A percentile compares a stretch with the other conserved stretches of the same genome.
Conservation (phyloP, 2,113 vertebrate species). For the Patagioenas fasciata region DNA sequence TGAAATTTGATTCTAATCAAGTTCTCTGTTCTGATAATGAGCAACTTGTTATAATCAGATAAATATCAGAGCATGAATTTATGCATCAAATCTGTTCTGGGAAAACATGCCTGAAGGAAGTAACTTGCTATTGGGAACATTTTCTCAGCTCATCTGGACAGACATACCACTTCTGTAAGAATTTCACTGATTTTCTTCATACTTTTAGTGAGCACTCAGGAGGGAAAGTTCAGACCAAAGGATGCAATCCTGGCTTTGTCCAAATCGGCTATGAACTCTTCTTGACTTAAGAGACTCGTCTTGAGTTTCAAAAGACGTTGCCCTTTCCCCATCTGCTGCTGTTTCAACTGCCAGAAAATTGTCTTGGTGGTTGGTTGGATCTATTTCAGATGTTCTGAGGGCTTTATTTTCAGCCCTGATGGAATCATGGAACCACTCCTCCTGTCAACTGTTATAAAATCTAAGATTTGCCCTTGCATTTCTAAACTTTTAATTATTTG, state of each 20-base stretch:
- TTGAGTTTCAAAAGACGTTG: neutral
- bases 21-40: neutral
- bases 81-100: neutral
- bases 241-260: neutral
- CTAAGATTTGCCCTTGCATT: neutral
- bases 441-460: neutral
- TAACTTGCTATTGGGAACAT: neutral
- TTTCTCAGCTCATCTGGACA: neutral
- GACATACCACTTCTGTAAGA: neutral
- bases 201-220: neutral
- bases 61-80: neutral
- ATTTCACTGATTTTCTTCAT: neutral
- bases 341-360: neutral
- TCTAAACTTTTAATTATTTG: neutral
- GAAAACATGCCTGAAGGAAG: neutral
- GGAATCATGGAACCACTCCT: neutral
- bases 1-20: neutral
- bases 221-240: neutral
- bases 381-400: neutral
- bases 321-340: constrained; percentile 2
- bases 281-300: neutral
- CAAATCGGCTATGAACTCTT: neutral
- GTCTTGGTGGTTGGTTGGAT: neutral
- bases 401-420: neutral
- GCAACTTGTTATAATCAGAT: neutral